A percentile compares a stretch with the other conserved stretches of the same genome.
Evolutionary conservation across 2,113 vertebrate genomes (phyloP).

Genomic region (Tringa solitaria): DNA sequence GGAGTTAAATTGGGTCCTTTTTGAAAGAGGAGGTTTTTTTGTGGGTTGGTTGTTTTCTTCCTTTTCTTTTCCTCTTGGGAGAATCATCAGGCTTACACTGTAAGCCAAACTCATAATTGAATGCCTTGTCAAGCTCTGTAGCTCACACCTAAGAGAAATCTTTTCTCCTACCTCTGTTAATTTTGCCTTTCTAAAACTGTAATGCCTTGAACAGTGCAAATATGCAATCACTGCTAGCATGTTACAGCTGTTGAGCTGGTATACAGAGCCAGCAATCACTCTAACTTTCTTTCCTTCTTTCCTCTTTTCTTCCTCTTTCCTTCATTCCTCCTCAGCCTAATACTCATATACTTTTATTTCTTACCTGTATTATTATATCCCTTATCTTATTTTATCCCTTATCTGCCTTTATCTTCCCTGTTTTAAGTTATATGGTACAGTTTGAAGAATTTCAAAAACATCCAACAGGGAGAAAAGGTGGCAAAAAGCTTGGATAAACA

Average conservation of each 20-base stretch:
- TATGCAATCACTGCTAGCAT: accelerated
- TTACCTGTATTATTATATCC: too few species aligned
- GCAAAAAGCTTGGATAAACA: background rate
- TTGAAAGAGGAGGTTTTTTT: background rate
- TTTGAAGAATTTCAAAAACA: background rate
- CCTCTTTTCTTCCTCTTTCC: background rate
- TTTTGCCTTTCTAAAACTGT: background rate
- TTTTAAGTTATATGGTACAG: background rate
- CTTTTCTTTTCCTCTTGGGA: background rate
- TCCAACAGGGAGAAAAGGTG: background rate
- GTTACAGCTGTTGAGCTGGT: background rate
- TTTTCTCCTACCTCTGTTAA: background rate
- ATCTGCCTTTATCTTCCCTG: background rate
- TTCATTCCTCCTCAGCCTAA: background rate
- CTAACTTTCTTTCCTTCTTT: background rate
- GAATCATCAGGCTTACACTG: background rate
- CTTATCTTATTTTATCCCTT: background rate
- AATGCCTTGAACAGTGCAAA: background rate
- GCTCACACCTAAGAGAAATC: background rate
- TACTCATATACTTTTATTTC: background rate
- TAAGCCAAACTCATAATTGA: background rate
- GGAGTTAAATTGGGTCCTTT: background rate
- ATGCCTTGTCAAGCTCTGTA: background rate
- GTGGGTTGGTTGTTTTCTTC: background rate
- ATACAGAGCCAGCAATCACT: background rate